Evolutionary conservation across 2,888 invertebrate genomes (phyloP), one percentile per base, ranked within the genome.

Genomic region (Cephus pygmeus): DNA sequence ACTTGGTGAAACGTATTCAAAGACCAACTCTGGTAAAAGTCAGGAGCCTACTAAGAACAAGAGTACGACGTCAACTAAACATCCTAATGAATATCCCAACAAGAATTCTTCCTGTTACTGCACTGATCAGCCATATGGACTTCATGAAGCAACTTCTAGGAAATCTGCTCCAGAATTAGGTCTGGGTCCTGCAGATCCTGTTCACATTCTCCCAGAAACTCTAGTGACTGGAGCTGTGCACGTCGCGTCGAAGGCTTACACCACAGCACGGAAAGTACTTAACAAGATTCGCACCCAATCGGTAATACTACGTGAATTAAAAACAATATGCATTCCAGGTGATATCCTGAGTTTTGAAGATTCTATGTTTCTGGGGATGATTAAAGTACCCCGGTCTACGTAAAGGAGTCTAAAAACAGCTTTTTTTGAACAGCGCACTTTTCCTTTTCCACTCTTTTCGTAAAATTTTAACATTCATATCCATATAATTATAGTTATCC

Each of bases 191-290:
- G 75, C 75, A 23, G 79, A 82, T 79, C 79, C 87, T 0, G 87
- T 90, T 69, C 89, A 90, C 76, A 91, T 91, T 77, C 82, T 92
- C 74, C 92, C 92, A 0, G 92, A 91, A 75, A 89, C 90, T 73
- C 81, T 92, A 77, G 90, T 93, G 4, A 88, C 88, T 76, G 92
- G 92, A 15, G 92, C 92, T 3, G 91, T 92, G 0, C 91, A 91
- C 77, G 91, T 91, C 6, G 92, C 92, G 4, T 91, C 92, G 3
- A 88, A 92, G 6, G 93, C 92, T 11, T 89, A 91, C 77, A 92
- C 88, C 78, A 92, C 91, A 1, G 92, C 92, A 11, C 86, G 91
- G 73, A 90, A 90, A 36, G 91, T 92, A 56, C 88, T 92, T 73
- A 92, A 91, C 79, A 92, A 90, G 88, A 89, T 92, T 77, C 87